Evolutionary conservation across 2,113 vertebrate genomes (phyloP).

Genomic region (Pan troglodytes): DNA sequence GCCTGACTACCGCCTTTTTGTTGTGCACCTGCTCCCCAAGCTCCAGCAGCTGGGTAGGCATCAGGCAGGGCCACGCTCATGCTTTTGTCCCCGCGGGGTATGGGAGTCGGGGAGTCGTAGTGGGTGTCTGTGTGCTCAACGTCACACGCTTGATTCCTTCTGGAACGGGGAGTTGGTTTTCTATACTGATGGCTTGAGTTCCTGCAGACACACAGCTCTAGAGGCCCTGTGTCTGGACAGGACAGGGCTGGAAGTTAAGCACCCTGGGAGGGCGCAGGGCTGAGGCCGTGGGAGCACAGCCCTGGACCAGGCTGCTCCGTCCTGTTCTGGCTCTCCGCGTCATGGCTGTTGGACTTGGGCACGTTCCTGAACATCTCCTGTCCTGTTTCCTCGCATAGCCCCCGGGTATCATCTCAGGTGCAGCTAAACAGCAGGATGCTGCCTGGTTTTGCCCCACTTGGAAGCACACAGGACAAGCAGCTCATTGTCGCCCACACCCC

Average conservation of each 20-base stretch:
- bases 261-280: neutral
- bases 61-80: rapidly evolving
- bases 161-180: neutral
- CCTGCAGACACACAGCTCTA: neutral
- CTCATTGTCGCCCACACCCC: too few relatives aligned
- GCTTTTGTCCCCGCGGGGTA: rapidly evolving
- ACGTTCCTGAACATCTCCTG: neutral
- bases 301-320: neutral
- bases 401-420: neutral
- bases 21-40: slow-evolving; percentile 84
- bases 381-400: rapidly evolving
- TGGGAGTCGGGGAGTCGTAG: rapidly evolving
- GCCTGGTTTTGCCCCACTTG: neutral
- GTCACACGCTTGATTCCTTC: neutral
- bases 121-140: rapidly evolving
- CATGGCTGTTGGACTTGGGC: neutral
- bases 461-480: neutral
- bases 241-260: too few relatives aligned
- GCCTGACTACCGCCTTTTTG: slow-evolving; percentile 83
- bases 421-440: neutral
- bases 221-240: neutral
- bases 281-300: rapidly evolving
- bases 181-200: neutral
- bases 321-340: rapidly evolving
- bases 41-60: slow-evolving; percentile 85